Evolutionary conservation across 2,113 vertebrate genomes (phyloP).

Genomic region (Daboia siamensis): DNA sequence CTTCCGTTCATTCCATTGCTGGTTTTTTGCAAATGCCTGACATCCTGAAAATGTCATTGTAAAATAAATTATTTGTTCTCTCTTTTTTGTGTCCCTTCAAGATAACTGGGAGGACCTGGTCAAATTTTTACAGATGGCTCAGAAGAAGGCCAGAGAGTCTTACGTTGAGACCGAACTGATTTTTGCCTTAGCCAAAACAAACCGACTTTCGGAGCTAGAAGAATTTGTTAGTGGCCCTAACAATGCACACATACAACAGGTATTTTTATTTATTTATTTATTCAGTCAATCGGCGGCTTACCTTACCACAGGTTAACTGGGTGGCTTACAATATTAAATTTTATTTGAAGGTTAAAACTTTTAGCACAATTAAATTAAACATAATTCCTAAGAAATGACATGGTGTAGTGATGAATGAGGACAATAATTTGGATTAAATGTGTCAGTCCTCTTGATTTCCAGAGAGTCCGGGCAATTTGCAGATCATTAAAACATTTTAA

Average conservation of each 20-base stretch:
- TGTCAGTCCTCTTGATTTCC: no score
- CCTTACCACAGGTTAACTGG: neutral
- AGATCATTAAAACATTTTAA: no score
- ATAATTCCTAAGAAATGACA: neutral
- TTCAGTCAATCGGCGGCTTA: neutral
- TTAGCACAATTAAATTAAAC: neutral
- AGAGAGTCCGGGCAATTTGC: no score
- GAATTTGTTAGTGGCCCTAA: constrained; percentile 89
- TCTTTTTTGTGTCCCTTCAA: constrained; percentile 46
- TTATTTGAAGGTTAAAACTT: neutral
- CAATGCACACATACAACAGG: constrained; percentile 92
- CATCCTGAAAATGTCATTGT: neutral
- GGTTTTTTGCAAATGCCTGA: neutral
- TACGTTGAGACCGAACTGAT: constrained; percentile 90
- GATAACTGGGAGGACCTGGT: constrained; percentile 94
- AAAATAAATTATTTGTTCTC: constrained; percentile 10
- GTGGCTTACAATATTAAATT: neutral
- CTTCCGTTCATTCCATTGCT: neutral
- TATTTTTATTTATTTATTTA: constrained; percentile 46
- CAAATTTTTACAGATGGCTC: constrained; percentile 92
- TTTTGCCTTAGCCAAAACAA: constrained; percentile 91
- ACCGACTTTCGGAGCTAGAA: constrained; percentile 85
- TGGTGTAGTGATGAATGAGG: neutral
- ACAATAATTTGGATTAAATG: no score
- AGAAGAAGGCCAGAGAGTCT: constrained; percentile 85